A percentile compares a stretch with the other conserved stretches of the same genome.
These are phyloP conservation scores for Sceloporus undulatus DNA, from an alignment of 2,113 vertebrate genomes.

Conservation along the genomic window DNA sequence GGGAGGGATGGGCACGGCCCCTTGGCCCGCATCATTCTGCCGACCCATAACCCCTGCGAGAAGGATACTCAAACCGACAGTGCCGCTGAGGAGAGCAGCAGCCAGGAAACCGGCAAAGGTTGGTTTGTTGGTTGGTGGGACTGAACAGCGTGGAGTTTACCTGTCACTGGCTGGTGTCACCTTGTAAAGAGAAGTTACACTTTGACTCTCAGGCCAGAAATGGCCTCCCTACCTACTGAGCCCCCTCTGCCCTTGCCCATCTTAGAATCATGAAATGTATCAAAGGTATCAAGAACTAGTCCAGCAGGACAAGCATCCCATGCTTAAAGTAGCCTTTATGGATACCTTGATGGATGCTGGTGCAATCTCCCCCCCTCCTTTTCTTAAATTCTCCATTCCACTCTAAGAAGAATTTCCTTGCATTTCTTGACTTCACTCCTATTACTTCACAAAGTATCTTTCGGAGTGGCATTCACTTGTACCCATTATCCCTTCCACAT, in stretches of 20 bases:
- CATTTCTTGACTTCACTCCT: not conserved
- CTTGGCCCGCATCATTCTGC: slow-evolving; percentile 77
- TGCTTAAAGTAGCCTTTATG: no score
- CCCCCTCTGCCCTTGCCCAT: no score
- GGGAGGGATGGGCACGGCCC: slow-evolving; percentile 78
- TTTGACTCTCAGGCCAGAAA: no score
- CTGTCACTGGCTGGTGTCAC: not conserved
- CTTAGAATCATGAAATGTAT: no score
- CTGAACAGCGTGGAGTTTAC: not conserved
- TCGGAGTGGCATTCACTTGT: not conserved
- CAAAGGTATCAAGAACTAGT: no score
- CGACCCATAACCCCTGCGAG: slow-evolving; percentile 81
- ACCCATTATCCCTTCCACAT: not conserved
- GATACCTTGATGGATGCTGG: no score
- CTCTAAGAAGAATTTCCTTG: no score
- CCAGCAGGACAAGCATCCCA: no score
- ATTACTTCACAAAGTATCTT: no score
- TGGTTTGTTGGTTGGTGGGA: slow-evolving; percentile 46
- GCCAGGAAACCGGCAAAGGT: slow-evolving; percentile 95
- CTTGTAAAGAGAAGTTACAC: not conserved
- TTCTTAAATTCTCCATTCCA: no score
- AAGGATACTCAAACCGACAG: slow-evolving; percentile 89
- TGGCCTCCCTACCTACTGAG: no score
- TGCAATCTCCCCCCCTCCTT: no score
- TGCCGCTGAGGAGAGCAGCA: slow-evolving; percentile 97